These are phyloP conservation scores for Achatina immaculata DNA, from an alignment of 1,140 invertebrate species.

Conservation along the genomic window DNA sequence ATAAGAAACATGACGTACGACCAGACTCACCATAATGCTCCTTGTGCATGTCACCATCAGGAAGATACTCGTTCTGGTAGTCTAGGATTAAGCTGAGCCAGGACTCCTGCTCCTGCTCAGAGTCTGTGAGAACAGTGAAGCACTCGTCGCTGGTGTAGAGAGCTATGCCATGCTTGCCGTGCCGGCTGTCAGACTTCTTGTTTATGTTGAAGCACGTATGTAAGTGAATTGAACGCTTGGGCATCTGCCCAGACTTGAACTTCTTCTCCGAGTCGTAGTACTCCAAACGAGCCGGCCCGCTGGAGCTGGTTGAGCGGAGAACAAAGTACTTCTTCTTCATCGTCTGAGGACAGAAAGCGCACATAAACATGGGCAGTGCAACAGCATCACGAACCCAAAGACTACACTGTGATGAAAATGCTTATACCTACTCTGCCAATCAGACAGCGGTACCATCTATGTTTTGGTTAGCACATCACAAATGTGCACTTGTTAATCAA, in stretches of 20 bases:
- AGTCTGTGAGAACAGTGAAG: conserved; percentile 86
- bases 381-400: too few species aligned
- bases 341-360: conserved; percentile 74
- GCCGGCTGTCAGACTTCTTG: conserved; percentile 82
- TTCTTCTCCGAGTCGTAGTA: conserved; percentile 95
- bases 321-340: conserved; percentile 92
- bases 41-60: conserved; percentile 37
- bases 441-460: too few species aligned
- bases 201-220: conserved; percentile 92
- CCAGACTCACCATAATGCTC: conserved; percentile 44
- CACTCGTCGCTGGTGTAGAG: conserved; percentile 91
- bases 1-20: not conserved
- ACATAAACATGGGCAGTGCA: too few species aligned
- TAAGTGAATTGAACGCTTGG: conserved; percentile 83
- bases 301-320: conserved; percentile 78
- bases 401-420: too few species aligned
- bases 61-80: conserved; percentile 57
- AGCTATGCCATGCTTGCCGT: conserved; percentile 84
- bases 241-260: conserved; percentile 78
- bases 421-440: too few species aligned
- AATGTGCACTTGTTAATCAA: too few species aligned
- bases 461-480: too few species aligned
- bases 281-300: conserved; percentile 84
- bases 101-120: conserved; percentile 82
- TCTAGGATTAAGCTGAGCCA: conserved; percentile 86